phyloP scores from a whole-genome alignment of 2,797 vertebrate species.

The Centroberyx gerrardi region DNA sequence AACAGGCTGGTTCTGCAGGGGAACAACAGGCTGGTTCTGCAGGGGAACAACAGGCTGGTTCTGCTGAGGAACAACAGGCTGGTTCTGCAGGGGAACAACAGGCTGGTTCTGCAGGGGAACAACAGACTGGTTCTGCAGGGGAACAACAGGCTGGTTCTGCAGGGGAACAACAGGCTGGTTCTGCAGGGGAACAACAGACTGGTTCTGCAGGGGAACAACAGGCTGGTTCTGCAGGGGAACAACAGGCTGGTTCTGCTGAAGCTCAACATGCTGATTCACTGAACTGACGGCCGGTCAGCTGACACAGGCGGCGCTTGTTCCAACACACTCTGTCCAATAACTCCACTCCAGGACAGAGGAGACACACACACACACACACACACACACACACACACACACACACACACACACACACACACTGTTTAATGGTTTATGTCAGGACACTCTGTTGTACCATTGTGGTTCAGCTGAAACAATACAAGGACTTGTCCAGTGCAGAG shows the following conservation, averaged over 20 bases:
- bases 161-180: no score
- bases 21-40: no score
- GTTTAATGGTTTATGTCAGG: background rate
- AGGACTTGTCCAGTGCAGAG: background rate
- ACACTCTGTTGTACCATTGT: conserved; percentile 49
- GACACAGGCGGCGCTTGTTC: conserved; percentile 44
- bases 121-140: no score
- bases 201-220: no score
- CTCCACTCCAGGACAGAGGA: no score
- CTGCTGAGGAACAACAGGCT: no score
- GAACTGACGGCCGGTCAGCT: conserved; percentile 30
- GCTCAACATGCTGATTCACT: conserved; percentile 24
- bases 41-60: no score
- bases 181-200: background rate
- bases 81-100: background rate
- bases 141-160: no score
- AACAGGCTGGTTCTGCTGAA: no score
- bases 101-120: conserved; percentile 1
- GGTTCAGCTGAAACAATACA: conserved; percentile 15
- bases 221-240: no score
- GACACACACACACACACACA: conserved; percentile 18
- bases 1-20: no score
- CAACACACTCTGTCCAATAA: conserved; percentile 28
- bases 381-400: conserved; percentile 28
- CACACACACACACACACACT: background rate